Base-by-base conservation (phyloP, 2,888 invertebrate genomes). In the Drosophila anomalata region DNA sequence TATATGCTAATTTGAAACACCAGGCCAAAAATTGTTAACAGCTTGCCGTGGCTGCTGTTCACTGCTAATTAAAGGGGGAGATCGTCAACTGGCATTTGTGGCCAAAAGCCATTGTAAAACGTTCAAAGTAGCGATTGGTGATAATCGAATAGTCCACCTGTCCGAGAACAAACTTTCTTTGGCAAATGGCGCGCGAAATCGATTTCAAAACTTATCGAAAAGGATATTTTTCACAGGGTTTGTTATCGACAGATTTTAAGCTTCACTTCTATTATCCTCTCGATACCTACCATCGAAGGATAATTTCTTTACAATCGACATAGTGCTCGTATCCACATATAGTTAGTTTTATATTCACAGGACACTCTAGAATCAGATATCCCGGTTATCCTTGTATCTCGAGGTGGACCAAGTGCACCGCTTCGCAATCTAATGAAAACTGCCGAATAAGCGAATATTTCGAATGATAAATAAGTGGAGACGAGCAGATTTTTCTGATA, bases 351-450 rank as follows among this genome's bases (percentile, higher is more conserved):
- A 8, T 1, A 3, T 33, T 17, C 24, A 12, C 20, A 65, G 39
- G 20, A 50, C 31, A 51, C 17, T 11, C 41, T 4, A 7, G 3
- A 36, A 1, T 12, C 33, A 20, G 5, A 39, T 36, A 22, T 8
- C 1, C 11, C 14, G 7, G 22, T 2, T 50, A 22, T 51, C 42
- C 36, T 31, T 44, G 20, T 20, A 26, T 14, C 46, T 41, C 52
- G 52, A 58, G 63, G 24, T 24, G n/a, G 24, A 7, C 58, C 79
- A 77, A 79, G 76, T 79, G 87, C 71, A 72, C 52, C 50, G 85
- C 67, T 73, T 53, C 66, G 68, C 89, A 73, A 79, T 77, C 79
- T 76, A 74, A 85, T 75, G 85, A 88, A 85, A 88, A 85, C 85
- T 85, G 82, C 65, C 73, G 67, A 77, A 80, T 76, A 67, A 53